Evolutionary conservation across 2,797 vertebrate genomes (phyloP).

Genomic region (Varecia variegata): DNA sequence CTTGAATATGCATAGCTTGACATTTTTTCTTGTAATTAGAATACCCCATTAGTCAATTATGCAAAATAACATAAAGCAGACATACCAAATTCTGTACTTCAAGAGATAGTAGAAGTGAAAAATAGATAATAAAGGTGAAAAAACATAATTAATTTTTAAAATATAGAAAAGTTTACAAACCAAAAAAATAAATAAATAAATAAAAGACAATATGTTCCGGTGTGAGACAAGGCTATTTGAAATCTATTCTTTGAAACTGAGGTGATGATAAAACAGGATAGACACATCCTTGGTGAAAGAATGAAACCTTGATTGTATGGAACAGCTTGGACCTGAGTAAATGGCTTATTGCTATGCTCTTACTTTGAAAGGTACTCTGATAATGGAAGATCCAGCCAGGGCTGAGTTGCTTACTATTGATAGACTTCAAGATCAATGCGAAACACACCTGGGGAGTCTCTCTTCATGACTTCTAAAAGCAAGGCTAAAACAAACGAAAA

Average conservation of each 20-base stretch:
- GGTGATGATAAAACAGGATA: not conserved
- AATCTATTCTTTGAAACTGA: not conserved
- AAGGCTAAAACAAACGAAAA: not conserved
- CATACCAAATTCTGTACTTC: not conserved
- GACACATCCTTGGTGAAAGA: not conserved
- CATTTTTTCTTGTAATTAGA: not conserved
- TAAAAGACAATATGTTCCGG: not conserved
- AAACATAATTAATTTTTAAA: not conserved
- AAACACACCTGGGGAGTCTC: not conserved
- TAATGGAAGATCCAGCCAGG: not conserved
- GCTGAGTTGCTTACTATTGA: not conserved
- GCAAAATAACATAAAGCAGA: constrained; percentile 3
- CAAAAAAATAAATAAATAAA: not conserved
- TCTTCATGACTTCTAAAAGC: not conserved
- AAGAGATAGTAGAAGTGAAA: not conserved
- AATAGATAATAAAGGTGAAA: not conserved
- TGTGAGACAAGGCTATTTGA: not conserved
- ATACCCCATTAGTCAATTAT: not conserved
- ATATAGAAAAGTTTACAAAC: not conserved
- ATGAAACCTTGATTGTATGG: not conserved
- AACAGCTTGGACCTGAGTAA: not conserved
- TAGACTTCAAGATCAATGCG: not conserved
- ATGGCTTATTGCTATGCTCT: not conserved
- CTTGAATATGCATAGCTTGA: not conserved
- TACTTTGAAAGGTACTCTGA: not conserved